Evolutionary conservation across 2,797 vertebrate genomes (phyloP).

Genomic region (Lagocephalus sceleratus): DNA sequence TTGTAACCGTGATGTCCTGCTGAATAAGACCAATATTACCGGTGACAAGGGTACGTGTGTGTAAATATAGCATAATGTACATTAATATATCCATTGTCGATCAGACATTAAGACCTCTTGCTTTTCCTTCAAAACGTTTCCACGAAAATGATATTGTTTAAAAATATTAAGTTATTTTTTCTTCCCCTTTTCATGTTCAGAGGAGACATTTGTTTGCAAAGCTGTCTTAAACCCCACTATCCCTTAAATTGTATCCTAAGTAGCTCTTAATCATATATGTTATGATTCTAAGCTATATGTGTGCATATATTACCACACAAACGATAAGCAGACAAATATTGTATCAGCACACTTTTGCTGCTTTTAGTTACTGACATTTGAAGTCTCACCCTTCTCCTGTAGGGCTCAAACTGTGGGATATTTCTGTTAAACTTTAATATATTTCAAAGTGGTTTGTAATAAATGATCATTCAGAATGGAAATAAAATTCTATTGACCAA

Average conservation of each 20-base stretch:
- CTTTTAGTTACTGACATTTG: slow-evolving; percentile 52
- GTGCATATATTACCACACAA: slow-evolving; percentile 11
- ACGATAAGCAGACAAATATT: slow-evolving; percentile 3
- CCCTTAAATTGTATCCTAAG: slow-evolving; percentile 17
- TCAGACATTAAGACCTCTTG: slow-evolving; percentile 12
- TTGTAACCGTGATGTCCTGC: slow-evolving; percentile 63
- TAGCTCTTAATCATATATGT: slow-evolving; percentile 23
- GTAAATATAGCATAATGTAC: slow-evolving; percentile 63
- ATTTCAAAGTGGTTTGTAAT: slow-evolving; percentile 51
- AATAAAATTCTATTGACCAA: slow-evolving; percentile 58
- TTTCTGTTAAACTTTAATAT: slow-evolving; percentile 45
- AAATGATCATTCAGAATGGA: slow-evolving; percentile 53
- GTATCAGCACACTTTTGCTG: slow-evolving; percentile 49
- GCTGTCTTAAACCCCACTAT: slow-evolving; percentile 21
- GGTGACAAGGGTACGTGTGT: slow-evolving; percentile 44
- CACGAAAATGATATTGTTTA: slow-evolving; percentile 55
- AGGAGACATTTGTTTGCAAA: slow-evolving; percentile 21
- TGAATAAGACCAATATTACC: slow-evolving; percentile 53
- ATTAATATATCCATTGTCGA: slow-evolving; percentile 46
- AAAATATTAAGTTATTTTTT: slow-evolving; percentile 72
- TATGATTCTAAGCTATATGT: slow-evolving; percentile 23
- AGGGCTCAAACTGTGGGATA: slow-evolving; percentile 38
- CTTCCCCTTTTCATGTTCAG: slow-evolving; percentile 23
- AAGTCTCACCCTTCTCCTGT: slow-evolving; percentile 31
- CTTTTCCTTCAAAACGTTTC: slow-evolving; percentile 37